Conservation (phyloP, 2,797 vertebrate genomes). For the Enoplosus armatus region DNA sequence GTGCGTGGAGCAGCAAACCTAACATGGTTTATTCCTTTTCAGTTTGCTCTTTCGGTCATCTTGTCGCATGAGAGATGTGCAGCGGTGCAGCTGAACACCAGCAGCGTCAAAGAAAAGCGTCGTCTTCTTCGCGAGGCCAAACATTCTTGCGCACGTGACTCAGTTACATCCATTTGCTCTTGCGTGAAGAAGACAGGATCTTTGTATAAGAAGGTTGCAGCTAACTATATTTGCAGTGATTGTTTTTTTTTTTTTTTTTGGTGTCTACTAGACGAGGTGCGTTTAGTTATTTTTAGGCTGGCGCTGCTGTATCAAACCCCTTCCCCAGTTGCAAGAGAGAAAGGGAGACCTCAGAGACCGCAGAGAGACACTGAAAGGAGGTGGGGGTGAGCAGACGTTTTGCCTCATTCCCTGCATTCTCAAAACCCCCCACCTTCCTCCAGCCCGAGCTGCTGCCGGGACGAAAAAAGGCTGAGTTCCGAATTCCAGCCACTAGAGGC, state of each 20-base stretch:
- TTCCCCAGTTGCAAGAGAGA: slow-evolving; percentile 33
- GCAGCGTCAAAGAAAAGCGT: neutral
- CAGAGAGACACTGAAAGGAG: slow-evolving; percentile 36
- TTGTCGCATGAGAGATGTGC: neutral
- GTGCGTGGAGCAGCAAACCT: neutral
- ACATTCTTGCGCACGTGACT: neutral
- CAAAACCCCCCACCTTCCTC: slow-evolving; percentile 48
- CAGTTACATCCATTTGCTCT: neutral
- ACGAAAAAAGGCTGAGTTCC: slow-evolving; percentile 60
- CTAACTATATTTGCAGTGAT: slow-evolving; percentile 13
- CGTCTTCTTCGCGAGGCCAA: neutral
- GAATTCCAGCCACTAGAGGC: slow-evolving; percentile 73
- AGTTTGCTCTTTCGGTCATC: no score
- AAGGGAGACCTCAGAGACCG: slow-evolving; percentile 40
- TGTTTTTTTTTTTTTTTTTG: no score
- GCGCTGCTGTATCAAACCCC: neutral
- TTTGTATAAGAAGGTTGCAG: slow-evolving; percentile 15
- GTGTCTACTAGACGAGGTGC: neutral
- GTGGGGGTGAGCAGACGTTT: slow-evolving; percentile 48
- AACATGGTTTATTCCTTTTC: no score
- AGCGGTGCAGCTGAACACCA: neutral
- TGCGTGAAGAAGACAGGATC: slow-evolving; percentile 15
- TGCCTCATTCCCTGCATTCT: slow-evolving; percentile 74
- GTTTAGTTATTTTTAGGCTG: slow-evolving; percentile 25
- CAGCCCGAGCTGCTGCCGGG: slow-evolving; percentile 31